Evolutionary conservation across 1,140 invertebrate species (phyloP).

Genomic region (Bombus picipes): DNA sequence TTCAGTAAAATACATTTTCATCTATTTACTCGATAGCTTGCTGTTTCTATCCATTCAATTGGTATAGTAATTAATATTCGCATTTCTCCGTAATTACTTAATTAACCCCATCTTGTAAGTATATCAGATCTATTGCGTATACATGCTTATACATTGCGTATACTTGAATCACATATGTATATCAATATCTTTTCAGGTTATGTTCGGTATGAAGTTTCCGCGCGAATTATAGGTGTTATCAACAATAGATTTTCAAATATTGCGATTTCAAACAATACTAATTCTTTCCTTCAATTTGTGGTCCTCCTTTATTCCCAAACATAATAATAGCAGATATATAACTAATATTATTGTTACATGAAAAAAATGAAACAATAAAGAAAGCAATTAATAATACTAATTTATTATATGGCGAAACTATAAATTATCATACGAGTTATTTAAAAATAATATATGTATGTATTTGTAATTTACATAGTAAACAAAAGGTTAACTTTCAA

Average conservation of each 20-base stretch:
- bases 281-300: background rate
- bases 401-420: background rate
- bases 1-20: constrained; percentile 41
- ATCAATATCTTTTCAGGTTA: constrained; percentile 37
- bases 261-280: background rate
- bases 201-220: background rate
- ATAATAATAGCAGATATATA: background rate
- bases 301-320: background rate
- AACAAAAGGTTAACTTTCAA: background rate
- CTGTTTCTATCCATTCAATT: background rate
- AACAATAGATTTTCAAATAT: background rate
- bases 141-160: background rate
- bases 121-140: background rate
- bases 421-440: background rate
- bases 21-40: constrained; percentile 37
- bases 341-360: background rate
- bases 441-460: background rate
- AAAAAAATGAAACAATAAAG: background rate
- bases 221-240: background rate
- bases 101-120: constrained; percentile 14
- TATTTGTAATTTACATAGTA: background rate
- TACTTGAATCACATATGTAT: constrained; percentile 3
- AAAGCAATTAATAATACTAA: background rate
- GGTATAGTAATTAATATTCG: background rate
- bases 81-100: constrained; percentile 20